A percentile compares a stretch with the other conserved stretches of the same genome.
These are phyloP conservation scores for Lucilia sericata DNA, from an alignment of 1,140 invertebrate species.

Conservation along the genomic window DNA sequence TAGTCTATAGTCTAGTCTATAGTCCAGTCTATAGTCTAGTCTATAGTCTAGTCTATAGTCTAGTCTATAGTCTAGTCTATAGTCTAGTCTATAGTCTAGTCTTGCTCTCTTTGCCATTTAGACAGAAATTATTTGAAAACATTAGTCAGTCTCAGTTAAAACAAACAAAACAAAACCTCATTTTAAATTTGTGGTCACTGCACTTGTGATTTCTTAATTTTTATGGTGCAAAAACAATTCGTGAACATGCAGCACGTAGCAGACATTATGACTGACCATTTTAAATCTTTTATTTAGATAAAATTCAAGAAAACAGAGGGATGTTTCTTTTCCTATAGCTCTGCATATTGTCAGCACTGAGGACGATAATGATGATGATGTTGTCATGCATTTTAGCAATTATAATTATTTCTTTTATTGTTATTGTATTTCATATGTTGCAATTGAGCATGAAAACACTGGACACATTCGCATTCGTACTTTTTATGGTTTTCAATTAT, in stretches of 20 bases:
- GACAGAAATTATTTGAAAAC: no score
- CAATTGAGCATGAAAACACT: conserved; percentile 43
- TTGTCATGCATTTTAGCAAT: conserved; percentile 41
- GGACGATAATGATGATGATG: conserved; percentile 46
- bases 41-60: no score
- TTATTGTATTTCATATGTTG: conserved; percentile 45
- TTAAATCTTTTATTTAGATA: conserved; percentile 13
- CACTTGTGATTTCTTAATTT: background rate
- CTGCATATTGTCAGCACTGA: conserved; percentile 45
- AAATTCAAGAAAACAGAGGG: conserved; percentile 46
- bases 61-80: no score
- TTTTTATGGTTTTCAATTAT: conserved; percentile 31
- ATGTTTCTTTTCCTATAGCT: conserved; percentile 46
- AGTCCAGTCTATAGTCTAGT: no score
- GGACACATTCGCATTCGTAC: background rate
- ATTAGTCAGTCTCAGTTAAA: background rate
- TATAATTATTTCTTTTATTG: conserved; percentile 50
- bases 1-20: no score
- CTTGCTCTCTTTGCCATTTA: no score
- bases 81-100: no score
- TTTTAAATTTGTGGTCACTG: conserved; percentile 19
- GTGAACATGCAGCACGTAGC: background rate
- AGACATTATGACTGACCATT: background rate
- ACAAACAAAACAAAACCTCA: background rate
- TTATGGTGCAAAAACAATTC: no score